Percentiles rank a stretch among this genome's conserved stretches.
Evolutionary conservation across 2,113 vertebrate genomes (phyloP).

Genomic region (Ramphastos sulfuratus): DNA sequence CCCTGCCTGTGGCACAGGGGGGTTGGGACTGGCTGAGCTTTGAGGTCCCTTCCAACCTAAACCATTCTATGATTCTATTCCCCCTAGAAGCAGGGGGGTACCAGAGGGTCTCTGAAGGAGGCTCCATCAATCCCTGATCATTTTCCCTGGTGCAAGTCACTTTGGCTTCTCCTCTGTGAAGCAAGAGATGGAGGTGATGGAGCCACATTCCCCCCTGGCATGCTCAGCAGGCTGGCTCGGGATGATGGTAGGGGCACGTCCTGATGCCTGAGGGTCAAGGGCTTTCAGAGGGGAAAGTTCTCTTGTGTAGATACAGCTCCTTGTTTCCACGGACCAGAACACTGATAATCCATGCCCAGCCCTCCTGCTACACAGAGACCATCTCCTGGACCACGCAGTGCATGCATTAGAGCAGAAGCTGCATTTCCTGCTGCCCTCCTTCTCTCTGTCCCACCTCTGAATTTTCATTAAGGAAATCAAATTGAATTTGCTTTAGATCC

Average conservation of each 20-base stretch:
- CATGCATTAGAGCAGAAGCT: not conserved
- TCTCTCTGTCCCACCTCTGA: not conserved
- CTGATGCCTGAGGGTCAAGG: accelerated
- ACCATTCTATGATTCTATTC: not conserved
- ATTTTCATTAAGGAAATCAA: not conserved
- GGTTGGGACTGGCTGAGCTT: too few relatives aligned
- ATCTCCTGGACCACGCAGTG: accelerated
- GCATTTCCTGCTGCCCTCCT: not conserved
- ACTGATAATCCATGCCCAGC: accelerated
- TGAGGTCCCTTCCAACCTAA: too few relatives aligned
- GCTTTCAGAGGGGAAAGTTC: not conserved
- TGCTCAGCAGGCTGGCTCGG: accelerated
- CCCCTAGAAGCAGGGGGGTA: not conserved
- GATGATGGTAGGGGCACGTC: not conserved
- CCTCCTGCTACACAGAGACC: accelerated
- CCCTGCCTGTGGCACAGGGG: too few relatives aligned
- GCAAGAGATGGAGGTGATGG: not conserved
- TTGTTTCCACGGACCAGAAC: accelerated
- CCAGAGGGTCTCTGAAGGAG: not conserved
- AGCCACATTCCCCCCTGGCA: not conserved
- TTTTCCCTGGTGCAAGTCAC: not conserved
- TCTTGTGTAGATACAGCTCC: not conserved
- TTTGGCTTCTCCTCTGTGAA: not conserved
- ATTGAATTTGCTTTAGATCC: not conserved
- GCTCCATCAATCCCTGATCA: not conserved